Evolutionary conservation across 2,797 vertebrate species (phyloP), one percentile per base, ranked within the genome.

Genomic region (Tragelaphus oryx): DNA sequence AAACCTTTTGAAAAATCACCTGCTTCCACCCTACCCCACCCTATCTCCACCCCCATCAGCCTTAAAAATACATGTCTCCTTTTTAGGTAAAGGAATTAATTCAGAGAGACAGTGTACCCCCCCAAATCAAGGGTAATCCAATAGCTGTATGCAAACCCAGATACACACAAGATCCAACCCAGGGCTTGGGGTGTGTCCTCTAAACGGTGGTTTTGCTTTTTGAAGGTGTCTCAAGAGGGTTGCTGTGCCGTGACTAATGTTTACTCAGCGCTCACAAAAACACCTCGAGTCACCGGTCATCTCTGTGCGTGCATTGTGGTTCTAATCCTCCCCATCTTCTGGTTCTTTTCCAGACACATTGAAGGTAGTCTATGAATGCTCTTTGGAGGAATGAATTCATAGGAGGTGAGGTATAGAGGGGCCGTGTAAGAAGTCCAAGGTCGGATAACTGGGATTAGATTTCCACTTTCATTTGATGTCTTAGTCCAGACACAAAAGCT

Each of bases 11-110:
- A 92, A 93, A 54, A 18, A 57, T 57, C 68, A 48, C 37, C 60
- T 62, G 52, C 50, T 41, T 62, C 59, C 11, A 83, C 4, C 46
- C 1, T 26, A 3, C 33, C 2, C 26, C 3, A 55, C 18, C 22
- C 2, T 1, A 5, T 6, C 26, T 8, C 54, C 6, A 18, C 16
- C 6, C 9, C 18, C 48, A 54, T 87, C 62, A 3, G 55, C 22
- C 14, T 76, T 65, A 81, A 95, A 97, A 79, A 87, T n/a, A 59
- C 26, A 37, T 46, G 28, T 6, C 18, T 76, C 79, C 79, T 89
- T 41, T 54, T 62, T 81, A 11, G 55, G 55, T 22, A 52, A 44
- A 88, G 18, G 12, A 57, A 87, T 76, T 60, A 65, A 52, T 92
- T 87, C 80, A 52, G 14, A 33, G 6, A 79, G 60, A 85, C 71